phyloP scores from a whole-genome alignment of 2,113 vertebrate genomes.

The Fregata magnificens region DNA sequence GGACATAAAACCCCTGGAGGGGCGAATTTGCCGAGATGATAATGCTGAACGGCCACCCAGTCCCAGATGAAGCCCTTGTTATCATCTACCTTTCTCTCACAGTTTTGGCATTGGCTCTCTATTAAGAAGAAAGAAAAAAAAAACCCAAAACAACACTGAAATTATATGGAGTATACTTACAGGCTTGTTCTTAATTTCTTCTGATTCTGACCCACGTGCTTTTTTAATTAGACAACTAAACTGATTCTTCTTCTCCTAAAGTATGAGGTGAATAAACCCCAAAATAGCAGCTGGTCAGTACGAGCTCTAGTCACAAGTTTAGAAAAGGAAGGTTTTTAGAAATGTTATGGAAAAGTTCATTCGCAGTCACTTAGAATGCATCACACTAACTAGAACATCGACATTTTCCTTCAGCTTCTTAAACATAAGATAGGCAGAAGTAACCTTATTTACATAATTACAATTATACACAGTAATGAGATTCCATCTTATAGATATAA shows the following conservation, averaged over 20 bases:
- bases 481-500: slow-evolving; percentile 33
- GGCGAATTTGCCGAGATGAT: neutral
- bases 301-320: neutral
- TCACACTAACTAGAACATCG: neutral
- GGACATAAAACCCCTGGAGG: neutral
- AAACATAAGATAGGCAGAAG: slow-evolving; percentile 30
- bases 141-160: neutral
- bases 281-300: neutral
- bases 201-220: neutral
- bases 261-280: neutral
- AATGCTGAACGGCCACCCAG: neutral
- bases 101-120: neutral
- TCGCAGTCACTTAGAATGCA: neutral
- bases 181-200: neutral
- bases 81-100: neutral
- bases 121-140: neutral
- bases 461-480: slow-evolving; percentile 43
- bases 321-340: neutral
- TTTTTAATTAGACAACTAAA: neutral
- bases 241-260: neutral
- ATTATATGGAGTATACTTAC: neutral
- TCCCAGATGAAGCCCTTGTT: neutral
- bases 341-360: neutral
- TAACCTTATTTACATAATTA: slow-evolving; percentile 61
- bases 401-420: slow-evolving; percentile 35